phyloP scores from a whole-genome alignment of 2,113 vertebrate genomes.

The Theristicus caerulescens region DNA sequence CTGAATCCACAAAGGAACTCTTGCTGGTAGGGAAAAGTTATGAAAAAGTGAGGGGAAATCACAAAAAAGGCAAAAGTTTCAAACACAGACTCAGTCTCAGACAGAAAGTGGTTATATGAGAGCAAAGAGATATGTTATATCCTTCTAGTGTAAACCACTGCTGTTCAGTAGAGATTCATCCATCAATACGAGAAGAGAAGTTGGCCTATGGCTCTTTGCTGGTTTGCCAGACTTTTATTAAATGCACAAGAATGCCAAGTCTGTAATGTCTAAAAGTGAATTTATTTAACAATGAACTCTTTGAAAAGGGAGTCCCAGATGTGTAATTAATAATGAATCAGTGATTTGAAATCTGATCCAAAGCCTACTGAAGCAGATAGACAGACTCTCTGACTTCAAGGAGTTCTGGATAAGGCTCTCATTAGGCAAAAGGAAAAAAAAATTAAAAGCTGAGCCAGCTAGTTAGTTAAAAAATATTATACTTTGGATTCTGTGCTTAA shows the following conservation, averaged over 20 bases:
- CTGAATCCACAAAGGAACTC: background rate
- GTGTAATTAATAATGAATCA: conserved; percentile 67
- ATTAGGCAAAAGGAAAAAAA: conserved; percentile 29
- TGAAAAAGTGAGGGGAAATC: background rate
- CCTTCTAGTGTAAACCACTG: conserved; percentile 9
- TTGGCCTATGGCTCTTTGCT: conserved; percentile 37
- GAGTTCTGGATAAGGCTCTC: conserved; percentile 39
- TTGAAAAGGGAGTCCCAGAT: conserved; percentile 64
- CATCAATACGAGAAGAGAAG: conserved; percentile 42
- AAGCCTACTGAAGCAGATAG: conserved; percentile 60
- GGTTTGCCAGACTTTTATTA: conserved; percentile 59
- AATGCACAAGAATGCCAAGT: conserved; percentile 51
- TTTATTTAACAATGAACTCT: conserved; percentile 66
- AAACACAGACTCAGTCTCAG: background rate
- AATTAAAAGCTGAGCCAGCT: conserved; percentile 27
- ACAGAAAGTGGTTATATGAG: background rate
- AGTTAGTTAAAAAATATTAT: conserved; percentile 42
- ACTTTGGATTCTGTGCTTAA: background rate
- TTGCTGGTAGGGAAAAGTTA: background rate
- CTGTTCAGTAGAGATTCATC: conserved; percentile 43
- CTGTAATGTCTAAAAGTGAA: conserved; percentile 57
- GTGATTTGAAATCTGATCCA: conserved; percentile 61
- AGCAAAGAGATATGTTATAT: conserved; percentile 3
- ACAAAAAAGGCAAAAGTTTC: background rate
- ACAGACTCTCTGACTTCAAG: conserved; percentile 55